These are phyloP conservation scores for Machimus atricapillus DNA, from an alignment of 2,888 invertebrate species.

Conservation along the genomic window DNA sequence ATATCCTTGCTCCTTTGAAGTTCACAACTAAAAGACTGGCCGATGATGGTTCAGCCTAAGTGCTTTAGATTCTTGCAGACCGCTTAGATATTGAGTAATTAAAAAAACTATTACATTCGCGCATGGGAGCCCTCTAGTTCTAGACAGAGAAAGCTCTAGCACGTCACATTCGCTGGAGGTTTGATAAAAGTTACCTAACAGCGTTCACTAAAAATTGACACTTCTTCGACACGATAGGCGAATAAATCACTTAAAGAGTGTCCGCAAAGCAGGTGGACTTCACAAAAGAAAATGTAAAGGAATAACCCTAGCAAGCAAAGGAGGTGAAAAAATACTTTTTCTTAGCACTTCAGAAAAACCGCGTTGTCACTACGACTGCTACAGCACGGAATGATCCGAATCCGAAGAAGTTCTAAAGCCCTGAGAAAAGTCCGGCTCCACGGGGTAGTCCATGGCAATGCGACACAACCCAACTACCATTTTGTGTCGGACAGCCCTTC, in stretches of 20 bases:
- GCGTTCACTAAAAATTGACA: not conserved
- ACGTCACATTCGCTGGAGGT: not conserved
- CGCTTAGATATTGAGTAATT: not conserved
- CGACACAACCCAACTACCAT: not conserved
- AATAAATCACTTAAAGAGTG: not conserved
- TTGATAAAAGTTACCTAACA: not conserved
- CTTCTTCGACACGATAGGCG: not conserved
- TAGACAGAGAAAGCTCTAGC: not conserved
- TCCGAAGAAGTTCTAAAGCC: not conserved
- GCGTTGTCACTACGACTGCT: not conserved
- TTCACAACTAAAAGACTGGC: not conserved
- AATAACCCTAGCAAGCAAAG: not conserved
- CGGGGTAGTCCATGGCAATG: not conserved
- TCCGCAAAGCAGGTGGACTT: not conserved
- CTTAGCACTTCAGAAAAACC: not conserved
- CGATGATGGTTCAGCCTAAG: not conserved
- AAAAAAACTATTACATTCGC: not conserved
- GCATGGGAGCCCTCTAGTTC: not conserved
- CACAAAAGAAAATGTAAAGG: not conserved
- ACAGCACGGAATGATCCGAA: not conserved
- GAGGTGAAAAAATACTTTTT: not conserved
- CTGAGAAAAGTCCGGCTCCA: not conserved
- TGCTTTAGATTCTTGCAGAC: not conserved
- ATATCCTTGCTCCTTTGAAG: not conserved
- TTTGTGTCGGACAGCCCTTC: not conserved